A percentile compares a stretch with the other conserved stretches of the same genome.
phyloP scores from a whole-genome alignment of 2,888 invertebrate genomes.

The Xestia sexstrigata region DNA sequence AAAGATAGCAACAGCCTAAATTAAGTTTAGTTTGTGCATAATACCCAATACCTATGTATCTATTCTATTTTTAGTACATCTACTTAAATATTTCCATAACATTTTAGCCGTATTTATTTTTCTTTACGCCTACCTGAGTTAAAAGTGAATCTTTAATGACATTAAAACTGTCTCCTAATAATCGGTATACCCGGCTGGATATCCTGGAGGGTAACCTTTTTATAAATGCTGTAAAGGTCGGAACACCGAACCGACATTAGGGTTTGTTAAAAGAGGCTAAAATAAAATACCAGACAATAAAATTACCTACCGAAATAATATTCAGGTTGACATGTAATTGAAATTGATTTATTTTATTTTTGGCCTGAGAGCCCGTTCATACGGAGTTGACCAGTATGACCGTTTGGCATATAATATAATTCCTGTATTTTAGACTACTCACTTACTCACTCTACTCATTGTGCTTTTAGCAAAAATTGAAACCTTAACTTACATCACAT shows the following conservation, averaged over 20 bases:
- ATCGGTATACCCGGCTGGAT: constrained; percentile 19
- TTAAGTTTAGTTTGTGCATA: too few relatives aligned
- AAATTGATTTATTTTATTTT: constrained; percentile 5
- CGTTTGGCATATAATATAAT: neutral
- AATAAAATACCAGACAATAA: constrained; percentile 55
- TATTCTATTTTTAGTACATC: neutral
- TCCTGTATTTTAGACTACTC: neutral
- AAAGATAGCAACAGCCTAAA: too few relatives aligned
- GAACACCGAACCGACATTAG: constrained; percentile 52
- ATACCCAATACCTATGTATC: too few relatives aligned
- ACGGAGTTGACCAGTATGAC: neutral
- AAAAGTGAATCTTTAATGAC: constrained; percentile 36
- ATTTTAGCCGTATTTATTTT: neutral
- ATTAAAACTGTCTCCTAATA: constrained; percentile 38
- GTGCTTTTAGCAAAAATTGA: neutral
- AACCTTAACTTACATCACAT: neutral
- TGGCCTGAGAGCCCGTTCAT: neutral
- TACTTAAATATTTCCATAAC: neutral
- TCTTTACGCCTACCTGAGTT: neutral
- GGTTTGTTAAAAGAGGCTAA: constrained; percentile 50
- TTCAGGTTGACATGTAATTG: constrained; percentile 14
- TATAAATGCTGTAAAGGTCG: constrained; percentile 59
- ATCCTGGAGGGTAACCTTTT: constrained; percentile 43
- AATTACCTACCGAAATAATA: constrained; percentile 40
- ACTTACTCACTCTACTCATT: neutral